These are phyloP conservation scores for Balaeniceps rex DNA, from an alignment of 2,113 vertebrate genomes.

Conservation along the genomic window DNA sequence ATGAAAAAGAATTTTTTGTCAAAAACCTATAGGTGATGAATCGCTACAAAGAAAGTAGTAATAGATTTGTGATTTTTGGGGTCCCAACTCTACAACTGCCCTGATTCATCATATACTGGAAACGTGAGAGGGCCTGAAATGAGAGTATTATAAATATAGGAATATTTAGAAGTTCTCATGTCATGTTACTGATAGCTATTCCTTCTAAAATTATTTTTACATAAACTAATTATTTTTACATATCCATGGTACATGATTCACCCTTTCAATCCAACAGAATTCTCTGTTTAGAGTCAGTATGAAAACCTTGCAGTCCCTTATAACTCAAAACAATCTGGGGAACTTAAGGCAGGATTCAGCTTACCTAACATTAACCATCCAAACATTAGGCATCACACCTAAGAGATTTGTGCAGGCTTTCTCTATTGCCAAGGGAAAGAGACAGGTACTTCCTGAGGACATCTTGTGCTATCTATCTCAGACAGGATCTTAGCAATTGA, in stretches of 20 bases:
- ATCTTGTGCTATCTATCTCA: neutral
- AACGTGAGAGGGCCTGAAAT: neutral
- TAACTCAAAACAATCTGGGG: neutral
- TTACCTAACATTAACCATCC: neutral
- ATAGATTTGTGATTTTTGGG: neutral
- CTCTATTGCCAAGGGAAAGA: neutral
- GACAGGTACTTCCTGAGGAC: neutral
- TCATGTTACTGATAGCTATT: neutral
- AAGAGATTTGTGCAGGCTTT: neutral
- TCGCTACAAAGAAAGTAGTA: neutral
- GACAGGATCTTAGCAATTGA: slow-evolving; percentile 12
- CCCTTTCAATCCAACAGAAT: neutral
- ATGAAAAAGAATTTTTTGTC: neutral
- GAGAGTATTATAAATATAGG: neutral
- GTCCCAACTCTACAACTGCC: neutral
- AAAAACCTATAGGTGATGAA: neutral
- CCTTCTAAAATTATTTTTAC: neutral
- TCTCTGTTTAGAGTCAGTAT: neutral
- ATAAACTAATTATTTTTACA: neutral
- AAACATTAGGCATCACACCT: neutral
- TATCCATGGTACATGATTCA: neutral
- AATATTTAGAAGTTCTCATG: neutral
- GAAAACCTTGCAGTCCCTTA: neutral
- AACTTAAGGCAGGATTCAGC: neutral
- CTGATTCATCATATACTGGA: neutral